Conservation (phyloP, 2,113 vertebrate genomes). For the Tylochromis polylepis region DNA sequence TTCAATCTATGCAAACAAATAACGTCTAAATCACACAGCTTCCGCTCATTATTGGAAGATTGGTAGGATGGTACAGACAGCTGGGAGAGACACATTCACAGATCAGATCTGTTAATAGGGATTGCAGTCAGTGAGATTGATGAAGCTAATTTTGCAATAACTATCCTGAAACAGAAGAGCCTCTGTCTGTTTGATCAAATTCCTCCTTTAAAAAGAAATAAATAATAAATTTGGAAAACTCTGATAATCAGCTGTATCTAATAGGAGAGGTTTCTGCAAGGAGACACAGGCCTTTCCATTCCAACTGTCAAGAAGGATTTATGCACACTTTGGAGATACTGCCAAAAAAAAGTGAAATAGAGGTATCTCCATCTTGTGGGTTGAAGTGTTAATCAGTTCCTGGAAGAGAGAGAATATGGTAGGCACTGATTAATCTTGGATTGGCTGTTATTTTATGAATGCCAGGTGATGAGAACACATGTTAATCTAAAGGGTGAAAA, state of each 20-base stretch:
- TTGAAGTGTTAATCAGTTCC: conserved; percentile 29
- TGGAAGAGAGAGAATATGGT: conserved; percentile 10
- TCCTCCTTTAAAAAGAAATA: background rate
- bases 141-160: conserved; percentile 30
- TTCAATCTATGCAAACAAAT: conserved; percentile 22
- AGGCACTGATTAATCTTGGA: background rate
- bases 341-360: conserved; percentile 26
- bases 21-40: conserved; percentile 8
- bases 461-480: background rate
- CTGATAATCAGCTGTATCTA: conserved; percentile 43
- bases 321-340: conserved; percentile 20
- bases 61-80: background rate
- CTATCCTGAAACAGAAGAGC: conserved; percentile 15
- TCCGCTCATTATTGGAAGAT: background rate
- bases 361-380: conserved; percentile 20
- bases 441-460: background rate
- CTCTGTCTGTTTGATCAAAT: background rate
- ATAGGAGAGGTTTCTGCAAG: conserved; percentile 25
- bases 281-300: conserved; percentile 47
- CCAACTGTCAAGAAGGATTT: conserved; percentile 48
- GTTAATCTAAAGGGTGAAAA: background rate
- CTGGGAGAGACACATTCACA: background rate
- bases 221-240: conserved; percentile 14
- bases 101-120: background rate
- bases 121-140: conserved; percentile 13